Conservation (phyloP, 2,797 vertebrate species). For the Muscicapa striata region DNA sequence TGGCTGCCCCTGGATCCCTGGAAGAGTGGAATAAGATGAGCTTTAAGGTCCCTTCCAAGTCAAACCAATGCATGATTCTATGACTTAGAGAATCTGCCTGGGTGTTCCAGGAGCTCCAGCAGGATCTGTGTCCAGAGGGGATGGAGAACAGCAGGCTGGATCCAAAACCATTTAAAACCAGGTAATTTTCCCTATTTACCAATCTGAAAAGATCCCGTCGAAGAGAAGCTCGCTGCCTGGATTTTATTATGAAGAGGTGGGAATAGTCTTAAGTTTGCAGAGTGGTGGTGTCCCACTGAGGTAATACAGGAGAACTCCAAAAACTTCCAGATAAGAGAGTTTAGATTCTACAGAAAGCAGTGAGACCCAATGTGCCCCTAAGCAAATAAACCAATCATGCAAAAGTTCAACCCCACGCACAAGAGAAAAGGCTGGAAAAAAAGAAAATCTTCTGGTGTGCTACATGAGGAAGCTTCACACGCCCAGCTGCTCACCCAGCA, state of each 20-base stretch:
- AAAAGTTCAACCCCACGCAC: not conserved
- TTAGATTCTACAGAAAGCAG: not conserved
- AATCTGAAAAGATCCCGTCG: not conserved
- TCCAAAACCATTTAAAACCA: not conserved
- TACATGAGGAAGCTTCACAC: not conserved
- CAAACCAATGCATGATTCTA: not conserved
- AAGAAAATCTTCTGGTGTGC: not conserved
- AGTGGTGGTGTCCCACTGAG: not conserved
- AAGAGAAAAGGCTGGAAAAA: not conserved
- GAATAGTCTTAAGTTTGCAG: not conserved
- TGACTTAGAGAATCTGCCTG: not conserved
- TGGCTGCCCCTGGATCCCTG: not conserved
- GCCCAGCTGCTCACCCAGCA: not conserved
- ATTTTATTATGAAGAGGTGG: not conserved
- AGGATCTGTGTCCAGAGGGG: not conserved
- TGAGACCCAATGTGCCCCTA: not conserved
- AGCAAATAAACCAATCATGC: not conserved
- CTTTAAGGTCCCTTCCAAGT: not conserved
- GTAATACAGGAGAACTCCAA: not conserved
- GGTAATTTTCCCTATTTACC: not conserved
- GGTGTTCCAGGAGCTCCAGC: not conserved
- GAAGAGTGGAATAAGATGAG: not conserved
- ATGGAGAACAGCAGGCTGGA: not conserved
- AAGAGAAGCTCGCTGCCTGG: not conserved
- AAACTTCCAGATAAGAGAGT: not conserved